phyloP scores from a whole-genome alignment of 1,140 invertebrate species.

The Dufourea novaeangliae region DNA sequence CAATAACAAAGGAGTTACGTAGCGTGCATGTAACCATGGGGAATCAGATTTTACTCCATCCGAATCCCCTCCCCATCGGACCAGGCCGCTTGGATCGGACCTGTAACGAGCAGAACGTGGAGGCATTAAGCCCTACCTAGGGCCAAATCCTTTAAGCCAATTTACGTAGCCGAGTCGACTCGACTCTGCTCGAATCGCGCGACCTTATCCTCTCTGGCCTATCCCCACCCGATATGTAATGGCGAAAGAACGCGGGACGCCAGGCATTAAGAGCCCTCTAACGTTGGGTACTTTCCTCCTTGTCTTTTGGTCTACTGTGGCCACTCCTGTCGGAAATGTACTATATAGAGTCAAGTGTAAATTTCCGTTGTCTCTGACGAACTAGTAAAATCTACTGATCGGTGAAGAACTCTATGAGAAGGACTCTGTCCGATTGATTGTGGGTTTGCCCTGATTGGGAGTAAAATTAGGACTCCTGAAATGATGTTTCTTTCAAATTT shows the following conservation, averaged over 20 bases:
- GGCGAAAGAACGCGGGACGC: constrained; percentile 52
- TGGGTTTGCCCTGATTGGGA: no score
- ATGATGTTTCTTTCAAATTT: no score
- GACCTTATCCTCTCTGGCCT: constrained; percentile 54
- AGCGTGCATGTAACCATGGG: constrained; percentile 10
- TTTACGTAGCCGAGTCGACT: constrained; percentile 71
- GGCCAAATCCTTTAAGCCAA: constrained; percentile 76
- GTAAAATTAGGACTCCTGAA: no score
- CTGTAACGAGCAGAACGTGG: constrained; percentile 57
- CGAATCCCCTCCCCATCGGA: neutral
- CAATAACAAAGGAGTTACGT: constrained; percentile 15
- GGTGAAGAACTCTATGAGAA: no score
- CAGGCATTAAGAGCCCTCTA: constrained; percentile 27
- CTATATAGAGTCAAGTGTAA: no score
- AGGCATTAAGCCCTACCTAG: constrained; percentile 69
- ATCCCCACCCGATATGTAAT: constrained; percentile 59
- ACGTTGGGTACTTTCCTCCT: no score
- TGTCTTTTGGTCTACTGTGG: no score
- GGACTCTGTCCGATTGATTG: no score
- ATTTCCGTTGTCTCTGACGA: no score
- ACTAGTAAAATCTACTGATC: no score
- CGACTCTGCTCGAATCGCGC: no score
- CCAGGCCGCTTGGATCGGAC: constrained; percentile 27
- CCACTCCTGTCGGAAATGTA: no score
- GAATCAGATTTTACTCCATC: constrained; percentile 42